phyloP scores from a whole-genome alignment of 2,113 vertebrate genomes.

The Lepidothrix coronata region DNA sequence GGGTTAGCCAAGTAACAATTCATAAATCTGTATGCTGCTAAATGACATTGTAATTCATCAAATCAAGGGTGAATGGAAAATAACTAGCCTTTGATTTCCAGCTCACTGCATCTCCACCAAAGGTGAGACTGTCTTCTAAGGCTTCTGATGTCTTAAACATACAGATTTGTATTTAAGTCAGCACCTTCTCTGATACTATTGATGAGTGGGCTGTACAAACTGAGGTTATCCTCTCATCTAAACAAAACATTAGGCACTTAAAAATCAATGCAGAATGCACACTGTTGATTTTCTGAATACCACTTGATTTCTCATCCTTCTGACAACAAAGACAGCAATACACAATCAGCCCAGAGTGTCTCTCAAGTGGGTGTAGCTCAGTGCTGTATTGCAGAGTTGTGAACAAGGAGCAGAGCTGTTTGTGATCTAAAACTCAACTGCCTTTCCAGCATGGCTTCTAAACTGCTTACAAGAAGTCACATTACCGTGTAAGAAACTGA shows the following conservation, averaged over 20 bases:
- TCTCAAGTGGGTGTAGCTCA: not conserved
- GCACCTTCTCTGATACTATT: not conserved
- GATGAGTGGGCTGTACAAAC: not conserved
- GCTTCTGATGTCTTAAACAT: not conserved
- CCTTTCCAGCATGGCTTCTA: not conserved
- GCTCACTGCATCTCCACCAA: not conserved
- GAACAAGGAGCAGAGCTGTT: not conserved
- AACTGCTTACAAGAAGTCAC: not conserved
- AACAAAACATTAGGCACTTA: not conserved
- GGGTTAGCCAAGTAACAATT: constrained; percentile 21
- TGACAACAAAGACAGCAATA: not conserved
- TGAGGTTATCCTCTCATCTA: not conserved
- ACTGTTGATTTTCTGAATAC: not conserved
- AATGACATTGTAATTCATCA: constrained; percentile 47
- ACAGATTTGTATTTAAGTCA: constrained; percentile 22
- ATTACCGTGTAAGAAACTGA: not conserved
- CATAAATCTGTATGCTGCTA: constrained; percentile 23
- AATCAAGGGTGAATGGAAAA: constrained; percentile 43
- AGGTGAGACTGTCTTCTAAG: not conserved
- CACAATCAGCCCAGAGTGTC: not conserved
- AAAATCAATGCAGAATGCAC: not conserved
- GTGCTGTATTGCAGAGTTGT: not conserved
- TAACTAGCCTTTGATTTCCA: constrained; percentile 1
- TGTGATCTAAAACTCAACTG: not conserved
- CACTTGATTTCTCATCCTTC: not conserved